These are phyloP conservation scores for Diplogasteroides magnus DNA, from an alignment of 1,140 invertebrate species.

Conservation along the genomic window DNA sequence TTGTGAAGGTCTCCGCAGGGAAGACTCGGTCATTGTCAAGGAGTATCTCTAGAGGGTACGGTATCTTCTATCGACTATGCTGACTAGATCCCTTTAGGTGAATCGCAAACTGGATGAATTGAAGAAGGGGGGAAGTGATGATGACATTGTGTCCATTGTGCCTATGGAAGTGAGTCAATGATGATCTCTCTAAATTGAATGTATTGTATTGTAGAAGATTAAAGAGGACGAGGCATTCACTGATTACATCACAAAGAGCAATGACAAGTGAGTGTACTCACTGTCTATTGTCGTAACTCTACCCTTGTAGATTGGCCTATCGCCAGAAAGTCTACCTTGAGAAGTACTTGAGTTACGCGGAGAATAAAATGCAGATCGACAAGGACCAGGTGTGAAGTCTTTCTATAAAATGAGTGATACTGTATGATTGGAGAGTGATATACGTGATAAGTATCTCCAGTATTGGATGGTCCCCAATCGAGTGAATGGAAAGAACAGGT, in stretches of 20 bases:
- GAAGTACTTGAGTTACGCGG: constrained; percentile 36
- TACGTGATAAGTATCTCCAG: constrained; percentile 33
- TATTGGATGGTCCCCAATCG: constrained; percentile 36
- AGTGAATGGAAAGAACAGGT: background rate
- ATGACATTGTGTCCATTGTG: too few species aligned
- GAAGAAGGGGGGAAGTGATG: too few species aligned
- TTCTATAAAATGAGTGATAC: too few species aligned
- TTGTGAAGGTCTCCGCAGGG: constrained; percentile 71
- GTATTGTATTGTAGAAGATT: too few species aligned
- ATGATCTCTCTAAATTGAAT: too few species aligned
- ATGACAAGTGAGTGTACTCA: constrained; percentile 65
- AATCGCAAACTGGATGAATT: too few species aligned
- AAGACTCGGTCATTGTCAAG: constrained; percentile 62
- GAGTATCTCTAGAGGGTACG: constrained; percentile 61
- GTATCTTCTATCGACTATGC: too few species aligned
- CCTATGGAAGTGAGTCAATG: too few species aligned
- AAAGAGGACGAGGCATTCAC: constrained; percentile 71
- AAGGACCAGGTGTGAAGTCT: constrained; percentile 13
- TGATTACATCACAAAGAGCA: constrained; percentile 74
- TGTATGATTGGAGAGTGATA: too few species aligned
- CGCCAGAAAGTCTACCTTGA: constrained; percentile 33
- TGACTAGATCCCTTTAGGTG: too few species aligned
- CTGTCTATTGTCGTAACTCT: constrained; percentile 4
- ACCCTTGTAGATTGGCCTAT: constrained; percentile 17
- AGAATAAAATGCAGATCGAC: constrained; percentile 30